These are phyloP conservation scores for Keiferia lycopersicella DNA, from an alignment of 2,888 invertebrate species.

Conservation along the genomic window DNA sequence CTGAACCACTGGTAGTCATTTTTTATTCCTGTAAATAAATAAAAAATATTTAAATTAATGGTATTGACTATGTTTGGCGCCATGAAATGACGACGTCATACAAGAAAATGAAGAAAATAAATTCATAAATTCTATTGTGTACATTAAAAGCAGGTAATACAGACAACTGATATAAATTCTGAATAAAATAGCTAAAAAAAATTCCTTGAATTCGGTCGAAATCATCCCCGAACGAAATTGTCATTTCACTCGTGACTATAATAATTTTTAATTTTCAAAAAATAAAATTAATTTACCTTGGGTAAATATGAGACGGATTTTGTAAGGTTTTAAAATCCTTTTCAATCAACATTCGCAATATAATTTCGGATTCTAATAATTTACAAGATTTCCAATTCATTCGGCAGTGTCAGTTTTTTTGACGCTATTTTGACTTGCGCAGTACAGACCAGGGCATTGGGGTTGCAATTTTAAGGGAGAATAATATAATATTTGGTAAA, in stretches of 20 bases:
- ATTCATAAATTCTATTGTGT: not conserved
- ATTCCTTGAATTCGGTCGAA: not conserved
- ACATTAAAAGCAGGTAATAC: too few species aligned
- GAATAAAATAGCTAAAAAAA: not conserved
- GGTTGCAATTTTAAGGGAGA: constrained; percentile 38
- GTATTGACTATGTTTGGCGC: constrained; percentile 22
- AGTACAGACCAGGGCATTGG: constrained; percentile 34
- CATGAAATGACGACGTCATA: constrained; percentile 31
- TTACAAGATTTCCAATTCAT: constrained; percentile 26
- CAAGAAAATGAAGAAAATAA: not conserved
- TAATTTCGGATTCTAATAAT: constrained; percentile 9
- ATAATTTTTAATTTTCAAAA: not conserved
- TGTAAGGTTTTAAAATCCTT: constrained; percentile 28
- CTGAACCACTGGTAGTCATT: constrained; percentile 61
- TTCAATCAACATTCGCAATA: constrained; percentile 25
- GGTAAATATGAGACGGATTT: not conserved
- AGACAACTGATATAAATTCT: too few species aligned
- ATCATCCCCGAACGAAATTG: not conserved
- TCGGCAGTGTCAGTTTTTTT: constrained; percentile 34
- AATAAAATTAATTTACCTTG: not conserved
- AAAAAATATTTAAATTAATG: constrained; percentile 14
- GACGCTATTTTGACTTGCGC: constrained; percentile 58
- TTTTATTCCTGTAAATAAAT: constrained; percentile 36
- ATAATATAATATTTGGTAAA: not conserved
- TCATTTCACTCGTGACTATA: too few species aligned